Conservation (phyloP, 2,797 vertebrate genomes). For the Sternarchorhynchus goeldii region DNA sequence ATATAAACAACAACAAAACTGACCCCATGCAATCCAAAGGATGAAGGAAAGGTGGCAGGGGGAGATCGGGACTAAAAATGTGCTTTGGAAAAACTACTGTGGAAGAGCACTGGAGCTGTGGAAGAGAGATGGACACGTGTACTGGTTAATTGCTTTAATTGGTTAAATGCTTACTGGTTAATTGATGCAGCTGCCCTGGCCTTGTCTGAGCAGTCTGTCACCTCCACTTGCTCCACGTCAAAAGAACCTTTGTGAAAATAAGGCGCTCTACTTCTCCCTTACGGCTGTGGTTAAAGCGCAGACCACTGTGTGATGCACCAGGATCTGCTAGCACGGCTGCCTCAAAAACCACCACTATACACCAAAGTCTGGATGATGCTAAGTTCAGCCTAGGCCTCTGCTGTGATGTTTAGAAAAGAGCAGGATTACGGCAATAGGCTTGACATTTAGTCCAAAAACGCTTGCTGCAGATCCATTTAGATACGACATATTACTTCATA, state of each 20-base stretch:
- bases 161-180: not conserved
- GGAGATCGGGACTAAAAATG: not conserved
- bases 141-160: not conserved
- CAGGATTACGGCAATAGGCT: conserved; percentile 31
- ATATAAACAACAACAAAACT: not conserved
- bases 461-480: conserved; percentile 32
- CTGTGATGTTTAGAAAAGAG: conserved; percentile 25
- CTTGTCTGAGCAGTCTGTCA: conserved; percentile 10
- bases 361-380: not conserved
- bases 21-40: not conserved
- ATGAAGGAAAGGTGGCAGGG: not conserved
- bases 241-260: conserved; percentile 18
- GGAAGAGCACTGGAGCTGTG: not conserved
- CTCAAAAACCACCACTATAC: conserved; percentile 27
- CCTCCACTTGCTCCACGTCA: not conserved
- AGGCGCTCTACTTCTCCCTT: conserved; percentile 38
- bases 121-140: not conserved
- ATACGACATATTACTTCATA: conserved; percentile 18
- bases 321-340: conserved; percentile 16
- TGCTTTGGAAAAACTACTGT: not conserved
- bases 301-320: conserved; percentile 33
- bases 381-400: conserved; percentile 23
- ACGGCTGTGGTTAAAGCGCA: conserved; percentile 15
- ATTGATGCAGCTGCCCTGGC: not conserved
- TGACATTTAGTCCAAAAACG: conserved; percentile 50